Evolutionary conservation across 1,140 invertebrate species (phyloP), one percentile per base, ranked within the genome.

Genomic region (Hypsibius dujardini): DNA sequence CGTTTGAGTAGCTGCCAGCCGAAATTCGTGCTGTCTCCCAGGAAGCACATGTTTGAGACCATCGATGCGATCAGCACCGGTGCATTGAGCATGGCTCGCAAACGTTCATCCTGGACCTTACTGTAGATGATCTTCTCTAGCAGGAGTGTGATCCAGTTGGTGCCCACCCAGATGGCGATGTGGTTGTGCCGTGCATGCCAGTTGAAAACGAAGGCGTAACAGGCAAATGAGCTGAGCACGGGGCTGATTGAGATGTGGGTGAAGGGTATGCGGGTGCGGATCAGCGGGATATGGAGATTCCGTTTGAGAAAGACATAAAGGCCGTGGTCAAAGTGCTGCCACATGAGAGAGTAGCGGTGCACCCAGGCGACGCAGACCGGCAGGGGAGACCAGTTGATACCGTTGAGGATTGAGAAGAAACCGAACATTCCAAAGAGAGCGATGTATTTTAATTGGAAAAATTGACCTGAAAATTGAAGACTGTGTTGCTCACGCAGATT

Each of bases 291-390:
- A 42, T 67, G 45, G 45, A 67, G 12, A 42, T 67, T 15, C 62
- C 45, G 62, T 42, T 45, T 12, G 12, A 67, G 42, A 42, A 67
- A 67, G 3, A 67, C 62, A 42, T 67, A 67, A 7, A 67, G 62
- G 7, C 62, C 62, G 62, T 67, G 62, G 42, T 67, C 62, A 42
- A 67, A 67, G 3, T 42, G 45, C 45, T 67, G 12, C 62, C 62
- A 67, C 62, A 67, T 67, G 3, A 67, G 42, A 7, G 62, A 67
- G 42, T 67, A 67, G 45, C 62, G 62, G 42, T 67, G 62, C 7
- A 3, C 7, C 62, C 62, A 67, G 62, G 62, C 7, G 12, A 42
- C 42, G 62, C 62, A 67, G 0, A 67, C 45, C 12, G 62, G 62
- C 12, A 67, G 42, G 3, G 12, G 62, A 3, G 42, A 12, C 12